Evolutionary conservation across 1,140 invertebrate genomes (phyloP).

Genomic region (Plutomurus gul): DNA sequence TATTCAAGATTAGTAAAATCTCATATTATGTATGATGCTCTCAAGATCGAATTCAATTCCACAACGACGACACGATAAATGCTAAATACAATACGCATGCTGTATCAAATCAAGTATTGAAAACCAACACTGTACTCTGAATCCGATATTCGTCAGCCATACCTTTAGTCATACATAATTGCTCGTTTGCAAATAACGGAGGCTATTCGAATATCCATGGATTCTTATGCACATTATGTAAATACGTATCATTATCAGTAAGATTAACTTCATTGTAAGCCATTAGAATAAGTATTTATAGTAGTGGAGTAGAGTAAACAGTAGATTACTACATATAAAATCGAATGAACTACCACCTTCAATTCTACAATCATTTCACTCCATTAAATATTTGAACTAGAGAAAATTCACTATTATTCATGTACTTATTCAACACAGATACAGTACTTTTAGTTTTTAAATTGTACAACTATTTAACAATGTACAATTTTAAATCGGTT

Average conservation of each 20-base stretch:
- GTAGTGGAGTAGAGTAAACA: too few species aligned
- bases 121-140: neutral
- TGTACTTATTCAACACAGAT: neutral
- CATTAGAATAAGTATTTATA: too few species aligned
- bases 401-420: conserved; percentile 12
- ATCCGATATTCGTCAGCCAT: neutral
- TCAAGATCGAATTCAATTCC: conserved; percentile 8
- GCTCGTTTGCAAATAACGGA: neutral
- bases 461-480: neutral
- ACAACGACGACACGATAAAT: neutral
- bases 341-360: neutral
- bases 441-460: neutral
- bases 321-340: too few species aligned
- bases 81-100: neutral
- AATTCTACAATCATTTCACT: neutral
- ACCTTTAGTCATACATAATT: too few species aligned
- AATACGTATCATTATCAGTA: too few species aligned
- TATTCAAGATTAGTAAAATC: conserved; percentile 28
- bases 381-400: conserved; percentile 11
- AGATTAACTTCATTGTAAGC: too few species aligned
- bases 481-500: neutral
- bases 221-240: too few species aligned
- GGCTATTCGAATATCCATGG: too few species aligned
- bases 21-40: conserved; percentile 21
- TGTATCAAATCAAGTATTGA: neutral